Conservation (phyloP, 2,113 vertebrate species). For the Amphiprion percula region DNA sequence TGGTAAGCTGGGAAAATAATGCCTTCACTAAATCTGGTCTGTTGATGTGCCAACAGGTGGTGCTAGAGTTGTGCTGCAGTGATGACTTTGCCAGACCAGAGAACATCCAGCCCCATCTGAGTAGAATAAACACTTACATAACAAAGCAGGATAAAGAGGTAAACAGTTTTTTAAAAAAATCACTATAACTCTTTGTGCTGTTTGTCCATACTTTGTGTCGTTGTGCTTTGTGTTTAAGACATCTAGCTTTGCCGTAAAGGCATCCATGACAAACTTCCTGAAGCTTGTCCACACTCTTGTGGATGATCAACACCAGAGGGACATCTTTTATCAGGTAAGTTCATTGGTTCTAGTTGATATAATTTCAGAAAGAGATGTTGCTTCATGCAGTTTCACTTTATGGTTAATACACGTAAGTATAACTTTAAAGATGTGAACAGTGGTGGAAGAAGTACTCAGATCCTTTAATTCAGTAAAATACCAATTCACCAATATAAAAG, state of each 20-base stretch:
- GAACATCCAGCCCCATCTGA: slow-evolving; percentile 49
- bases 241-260: slow-evolving; percentile 23
- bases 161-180: not conserved
- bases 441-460: too few species aligned
- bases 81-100: slow-evolving; percentile 26
- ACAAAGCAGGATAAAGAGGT: slow-evolving; percentile 28
- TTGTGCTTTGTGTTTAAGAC: slow-evolving; percentile 3
- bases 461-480: too few species aligned
- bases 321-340: slow-evolving; percentile 59
- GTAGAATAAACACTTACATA: slow-evolving; percentile 34
- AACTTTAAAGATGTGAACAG: too few species aligned
- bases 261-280: slow-evolving; percentile 35
- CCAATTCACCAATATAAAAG: too few species aligned
- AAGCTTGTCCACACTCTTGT: slow-evolving; percentile 49
- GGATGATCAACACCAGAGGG: slow-evolving; percentile 30
- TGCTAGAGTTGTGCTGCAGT: slow-evolving; percentile 59
- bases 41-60: slow-evolving; percentile 46
- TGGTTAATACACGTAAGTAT: too few species aligned
- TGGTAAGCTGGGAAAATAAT: not conserved
- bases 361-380: too few species aligned
- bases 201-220: not conserved
- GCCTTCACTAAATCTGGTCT: not conserved
- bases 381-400: too few species aligned
- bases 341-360: not conserved
- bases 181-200: not conserved